Evolutionary conservation across 2,888 invertebrate genomes (phyloP), one percentile per base, ranked within the genome.

Genomic region (Ichneumoninae sp.): DNA sequence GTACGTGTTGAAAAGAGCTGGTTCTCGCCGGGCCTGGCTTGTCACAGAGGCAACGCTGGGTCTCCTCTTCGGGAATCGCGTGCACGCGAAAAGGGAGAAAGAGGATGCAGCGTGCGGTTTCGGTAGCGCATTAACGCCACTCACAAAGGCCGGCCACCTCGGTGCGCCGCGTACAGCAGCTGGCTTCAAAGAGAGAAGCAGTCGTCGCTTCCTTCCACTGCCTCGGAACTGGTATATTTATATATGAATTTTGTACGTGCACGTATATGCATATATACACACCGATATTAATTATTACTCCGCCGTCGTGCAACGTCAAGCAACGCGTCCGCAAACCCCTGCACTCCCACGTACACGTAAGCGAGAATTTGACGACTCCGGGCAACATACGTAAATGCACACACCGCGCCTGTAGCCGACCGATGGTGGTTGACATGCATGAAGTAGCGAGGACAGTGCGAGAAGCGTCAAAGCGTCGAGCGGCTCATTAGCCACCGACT

Each of bases 251-350:
- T 22, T 4, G 26, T 57, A 57, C 3, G 57, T 10, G 4, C 13
- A 57, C 2, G n/a, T 4, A 26, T 57, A 57, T 13, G 16, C 3
- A 57, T 19, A 47, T 47, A 44, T 65, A 52, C 52, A 71, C 88
- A 89, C 88, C 83, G 88, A 89, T 89, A 92, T 92, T 92, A 92
- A 92, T 92, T 91, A 92, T 92, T 92, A 88, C 90, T 86, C 88
- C 89, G 7, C 33, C 6, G 88, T 86, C 89, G 63, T 71, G 74
- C 40, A 66, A 50, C 65, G 79, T 86, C 69, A 52, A 54, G 65
- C 77, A 78, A 57, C 26, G 10, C 66, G 63, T 63, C 10, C 65
- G 76, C 19, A 60, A 75, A 75, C 47, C 50, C 76, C 36, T 82
- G 85, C 78, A 88, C 87, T 88, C 87, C 86, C 87, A 88, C 88